Evolutionary conservation across 2,888 invertebrate genomes (phyloP).

Genomic region (Drosophila algonquin): DNA sequence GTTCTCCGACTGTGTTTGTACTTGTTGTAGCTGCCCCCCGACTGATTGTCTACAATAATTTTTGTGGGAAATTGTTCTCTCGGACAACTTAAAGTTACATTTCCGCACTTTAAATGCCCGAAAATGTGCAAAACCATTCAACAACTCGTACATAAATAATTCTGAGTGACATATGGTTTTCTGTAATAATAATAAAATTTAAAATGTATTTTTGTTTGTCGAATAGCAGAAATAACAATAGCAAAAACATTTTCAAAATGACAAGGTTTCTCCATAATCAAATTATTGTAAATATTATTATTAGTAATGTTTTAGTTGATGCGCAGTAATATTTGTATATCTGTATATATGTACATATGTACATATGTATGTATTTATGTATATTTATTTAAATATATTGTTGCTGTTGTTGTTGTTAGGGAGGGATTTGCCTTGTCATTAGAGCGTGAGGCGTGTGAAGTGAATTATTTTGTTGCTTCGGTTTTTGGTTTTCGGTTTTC

Average conservation of each 20-base stretch:
- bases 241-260: slow-evolving; percentile 13
- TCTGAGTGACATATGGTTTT: slow-evolving; percentile 50
- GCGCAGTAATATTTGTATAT: slow-evolving; percentile 15
- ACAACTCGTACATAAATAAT: slow-evolving; percentile 50
- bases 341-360: slow-evolving; percentile 8
- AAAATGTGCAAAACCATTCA: slow-evolving; percentile 32
- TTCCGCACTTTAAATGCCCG: slow-evolving; percentile 53
- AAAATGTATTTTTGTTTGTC: slow-evolving; percentile 6
- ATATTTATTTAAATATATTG: background rate
- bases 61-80: slow-evolving; percentile 61
- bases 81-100: slow-evolving; percentile 59
- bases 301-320: slow-evolving; percentile 6
- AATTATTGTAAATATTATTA: slow-evolving; percentile 20
- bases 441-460: slow-evolving; percentile 35
- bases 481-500: background rate
- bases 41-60: slow-evolving; percentile 66
- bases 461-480: slow-evolving; percentile 8
- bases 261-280: slow-evolving; percentile 32
- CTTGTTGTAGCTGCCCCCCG: slow-evolving; percentile 27
- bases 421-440: slow-evolving; percentile 17
- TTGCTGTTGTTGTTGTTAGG: too few relatives aligned
- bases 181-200: slow-evolving; percentile 39
- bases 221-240: background rate
- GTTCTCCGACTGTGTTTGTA: slow-evolving; percentile 29
- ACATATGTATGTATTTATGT: slow-evolving; percentile 6